Percentiles rank a stretch among this genome's conserved stretches.
Evolutionary conservation across 2,113 vertebrate genomes (phyloP).

Genomic region (Leucoraja erinaceus): DNA sequence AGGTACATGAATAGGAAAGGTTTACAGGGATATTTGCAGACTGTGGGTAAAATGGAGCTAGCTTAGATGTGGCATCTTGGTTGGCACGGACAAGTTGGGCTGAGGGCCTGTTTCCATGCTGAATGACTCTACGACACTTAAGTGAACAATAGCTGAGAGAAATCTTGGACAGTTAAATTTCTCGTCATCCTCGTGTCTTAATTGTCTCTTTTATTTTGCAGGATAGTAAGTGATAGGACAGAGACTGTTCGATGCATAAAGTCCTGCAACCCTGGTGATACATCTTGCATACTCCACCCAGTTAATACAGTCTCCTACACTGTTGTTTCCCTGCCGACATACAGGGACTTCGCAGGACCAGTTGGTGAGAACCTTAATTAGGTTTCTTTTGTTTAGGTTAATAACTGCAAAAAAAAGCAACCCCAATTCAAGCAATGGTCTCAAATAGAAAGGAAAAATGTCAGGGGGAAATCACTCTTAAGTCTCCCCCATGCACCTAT

Average conservation of each 20-base stretch:
- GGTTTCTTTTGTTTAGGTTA: not conserved
- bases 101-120: no score
- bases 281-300: conserved; percentile 70
- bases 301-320: conserved; percentile 85
- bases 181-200: not conserved
- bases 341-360: conserved; percentile 77
- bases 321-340: conserved; percentile 85
- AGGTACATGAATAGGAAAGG: no score
- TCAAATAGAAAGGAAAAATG: not conserved
- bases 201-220: conserved; percentile 45
- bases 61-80: no score
- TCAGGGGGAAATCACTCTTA: not conserved
- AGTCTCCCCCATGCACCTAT: not conserved
- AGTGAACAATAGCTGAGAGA: no score
- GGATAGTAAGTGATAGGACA: conserved; percentile 63
- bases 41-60: no score
- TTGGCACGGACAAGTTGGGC: no score
- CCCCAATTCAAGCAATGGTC: not conserved
- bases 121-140: no score
- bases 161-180: no score
- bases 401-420: not conserved
- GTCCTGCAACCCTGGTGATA: conserved; percentile 72
- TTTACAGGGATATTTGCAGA: no score
- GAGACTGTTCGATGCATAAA: conserved; percentile 84
- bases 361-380: conserved; percentile 66